A percentile compares a stretch with the other conserved stretches of the same genome.
Evolutionary conservation across 2,888 invertebrate species (phyloP).

Genomic region (Pterostichus niger): DNA sequence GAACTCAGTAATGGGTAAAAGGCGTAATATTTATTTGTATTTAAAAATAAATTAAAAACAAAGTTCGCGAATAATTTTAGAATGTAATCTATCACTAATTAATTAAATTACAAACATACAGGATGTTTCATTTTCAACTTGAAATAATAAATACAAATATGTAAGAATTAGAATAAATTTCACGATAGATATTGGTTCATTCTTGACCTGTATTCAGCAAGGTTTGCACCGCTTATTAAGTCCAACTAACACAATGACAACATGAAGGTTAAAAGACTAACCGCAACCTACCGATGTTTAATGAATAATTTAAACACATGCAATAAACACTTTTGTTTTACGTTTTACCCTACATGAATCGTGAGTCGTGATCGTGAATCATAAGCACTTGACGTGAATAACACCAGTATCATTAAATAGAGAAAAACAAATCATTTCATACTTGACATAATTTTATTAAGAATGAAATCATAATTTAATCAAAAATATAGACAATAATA

Average conservation of each 20-base stretch:
- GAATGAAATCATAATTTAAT: no score
- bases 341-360: neutral
- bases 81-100: no score
- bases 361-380: conserved; percentile 17
- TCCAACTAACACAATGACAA: neutral
- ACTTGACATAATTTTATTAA: no score
- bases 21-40: no score
- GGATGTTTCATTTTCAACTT: no score
- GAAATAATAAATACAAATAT: conserved; percentile 5
- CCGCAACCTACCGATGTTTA: neutral
- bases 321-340: neutral
- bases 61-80: no score
- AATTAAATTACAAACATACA: no score
- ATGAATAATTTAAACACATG: conserved; percentile 6
- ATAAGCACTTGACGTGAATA: neutral
- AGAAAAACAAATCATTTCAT: neutral
- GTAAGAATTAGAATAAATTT: neutral
- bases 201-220: conserved; percentile 59
- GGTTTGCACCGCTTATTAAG: conserved; percentile 20
- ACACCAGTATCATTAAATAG: conserved; percentile 3
- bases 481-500: no score
- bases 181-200: neutral
- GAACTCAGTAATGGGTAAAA: no score
- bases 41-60: no score
- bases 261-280: neutral